Base-by-base conservation (phyloP, 2,888 invertebrate genomes). In the Drosophila pseudotakahashii region DNA sequence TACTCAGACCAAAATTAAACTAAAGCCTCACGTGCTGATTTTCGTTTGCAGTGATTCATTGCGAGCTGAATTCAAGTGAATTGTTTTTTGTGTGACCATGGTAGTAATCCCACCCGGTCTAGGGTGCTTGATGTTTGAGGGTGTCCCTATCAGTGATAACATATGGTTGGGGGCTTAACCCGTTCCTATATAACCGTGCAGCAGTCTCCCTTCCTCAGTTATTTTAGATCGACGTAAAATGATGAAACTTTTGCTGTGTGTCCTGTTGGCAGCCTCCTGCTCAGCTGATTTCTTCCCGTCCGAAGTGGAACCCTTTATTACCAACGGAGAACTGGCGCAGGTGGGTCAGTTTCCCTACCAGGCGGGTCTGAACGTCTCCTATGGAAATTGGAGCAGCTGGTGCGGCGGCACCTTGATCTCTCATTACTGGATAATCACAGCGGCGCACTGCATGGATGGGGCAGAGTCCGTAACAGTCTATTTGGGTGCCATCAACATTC, bases 381-480 rank as follows among this genome's bases (percentile, higher is more conserved):
- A 64, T 10, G 73, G 75, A 0, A 9, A 14, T 0, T 60, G 73
- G 0, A 68, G 57, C 13, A 34, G 75, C 10, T 88, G 81, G 81
- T 90, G 90, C 26, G 88, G 89, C 42, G 90, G 88, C 26, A 86
- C 86, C 34, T 66, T 90, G 63, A 85, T 90, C 52, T 75, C 80
- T 0, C 50, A 63, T 0, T 57, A 73, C 19, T 90, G 88, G 85
- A 78, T 90, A 7, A 32, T 90, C 36, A 90, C 90, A 2, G 89
- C 90, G 16, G 90, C 90, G 6, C 90, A 90, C 48, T 90, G 90
- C 55, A 63, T 74, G 34, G 74, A 80, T n/a, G 70, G 64, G 6
- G 70, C 75, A 0, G 11, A 52, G 2, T 52, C 73, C 0, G 79
- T 69, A 3, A 81, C 70, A 2, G 85, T 80, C 2, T 79, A 64